Percentiles rank a stretch among this genome's conserved stretches.
Evolutionary conservation across 2,888 invertebrate species (phyloP).

Genomic region (Scaptodrosophila latifasciaeformis): DNA sequence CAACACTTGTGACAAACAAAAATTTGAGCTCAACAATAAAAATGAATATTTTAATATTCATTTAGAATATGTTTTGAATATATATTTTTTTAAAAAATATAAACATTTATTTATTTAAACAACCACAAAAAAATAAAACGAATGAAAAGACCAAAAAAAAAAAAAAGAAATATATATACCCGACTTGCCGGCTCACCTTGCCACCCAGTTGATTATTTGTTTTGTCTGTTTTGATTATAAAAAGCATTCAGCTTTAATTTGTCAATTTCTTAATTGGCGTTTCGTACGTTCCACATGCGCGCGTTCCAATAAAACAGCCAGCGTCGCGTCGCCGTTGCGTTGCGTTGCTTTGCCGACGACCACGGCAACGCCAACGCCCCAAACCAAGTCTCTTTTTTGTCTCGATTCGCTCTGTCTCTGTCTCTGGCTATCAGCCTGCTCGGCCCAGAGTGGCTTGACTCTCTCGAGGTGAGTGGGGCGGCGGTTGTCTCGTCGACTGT

Average conservation of each 20-base stretch:
- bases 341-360: no score
- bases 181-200: no score
- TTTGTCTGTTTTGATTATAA: conserved; percentile 70
- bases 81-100: no score
- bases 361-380: conserved; percentile 1
- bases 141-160: no score
- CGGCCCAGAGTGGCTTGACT: no score
- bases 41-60: no score
- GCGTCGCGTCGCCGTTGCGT: not conserved
- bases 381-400: conserved; percentile 12
- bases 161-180: no score
- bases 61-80: no score
- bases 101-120: no score
- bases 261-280: conserved; percentile 69
- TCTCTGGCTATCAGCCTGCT: conserved; percentile 11
- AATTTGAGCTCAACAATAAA: no score
- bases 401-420: conserved; percentile 16
- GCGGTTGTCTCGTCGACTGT: no score
- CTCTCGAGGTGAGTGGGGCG: not conserved
- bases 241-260: conserved; percentile 69
- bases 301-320: conserved; percentile 26
- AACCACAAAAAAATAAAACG: no score
- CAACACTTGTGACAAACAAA: conserved; percentile 2
- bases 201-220: conserved; percentile 40
- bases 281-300: conserved; percentile 64